These are phyloP conservation scores for Eupithecia inturbata DNA, from an alignment of 2,888 invertebrate genomes.

Conservation along the genomic window DNA sequence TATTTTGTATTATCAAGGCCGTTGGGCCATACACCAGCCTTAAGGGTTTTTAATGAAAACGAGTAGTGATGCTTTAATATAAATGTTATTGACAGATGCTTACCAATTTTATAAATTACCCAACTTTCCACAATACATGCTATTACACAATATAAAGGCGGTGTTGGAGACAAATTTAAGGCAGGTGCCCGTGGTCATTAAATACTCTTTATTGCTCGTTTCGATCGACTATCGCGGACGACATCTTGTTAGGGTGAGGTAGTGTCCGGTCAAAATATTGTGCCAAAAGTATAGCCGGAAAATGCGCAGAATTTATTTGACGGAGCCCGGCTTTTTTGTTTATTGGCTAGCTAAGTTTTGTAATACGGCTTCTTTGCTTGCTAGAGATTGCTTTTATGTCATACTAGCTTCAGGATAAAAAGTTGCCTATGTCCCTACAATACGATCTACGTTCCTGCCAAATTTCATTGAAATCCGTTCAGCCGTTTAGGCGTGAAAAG, in stretches of 20 bases:
- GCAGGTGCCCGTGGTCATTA: slow-evolving; percentile 74
- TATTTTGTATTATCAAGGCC: no score
- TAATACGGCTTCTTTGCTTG: neutral
- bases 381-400: neutral
- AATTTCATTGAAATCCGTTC: no score
- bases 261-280: slow-evolving; percentile 5
- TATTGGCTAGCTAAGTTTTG: neutral
- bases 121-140: slow-evolving; percentile 39
- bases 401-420: no score
- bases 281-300: neutral
- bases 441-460: no score
- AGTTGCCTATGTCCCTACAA: no score
- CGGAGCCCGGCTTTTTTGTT: neutral
- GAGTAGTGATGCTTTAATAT: neutral
- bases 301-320: neutral
- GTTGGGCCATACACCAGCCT: no score
- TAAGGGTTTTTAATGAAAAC: neutral
- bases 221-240: slow-evolving; percentile 63
- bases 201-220: slow-evolving; percentile 66
- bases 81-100: slow-evolving; percentile 27
- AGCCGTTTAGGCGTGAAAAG: no score
- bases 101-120: slow-evolving; percentile 32
- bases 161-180: slow-evolving; percentile 52
- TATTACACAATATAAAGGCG: slow-evolving; percentile 41
- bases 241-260: slow-evolving; percentile 55